These are phyloP conservation scores for Bombus waltoni DNA, from an alignment of 1,140 invertebrate species.

Conservation along the genomic window DNA sequence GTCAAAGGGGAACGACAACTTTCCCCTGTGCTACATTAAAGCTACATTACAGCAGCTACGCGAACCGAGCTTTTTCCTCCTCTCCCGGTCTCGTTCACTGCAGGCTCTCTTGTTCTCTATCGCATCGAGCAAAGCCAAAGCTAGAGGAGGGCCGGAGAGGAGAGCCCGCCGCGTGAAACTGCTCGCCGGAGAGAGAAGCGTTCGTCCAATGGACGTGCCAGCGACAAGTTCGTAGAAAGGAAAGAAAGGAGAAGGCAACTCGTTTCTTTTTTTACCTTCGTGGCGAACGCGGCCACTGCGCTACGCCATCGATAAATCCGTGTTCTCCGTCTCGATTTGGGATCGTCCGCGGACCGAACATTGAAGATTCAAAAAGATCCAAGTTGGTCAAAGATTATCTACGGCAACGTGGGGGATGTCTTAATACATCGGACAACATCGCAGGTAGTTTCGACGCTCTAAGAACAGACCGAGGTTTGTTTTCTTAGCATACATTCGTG, in stretches of 20 bases:
- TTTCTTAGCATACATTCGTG: conserved; percentile 1
- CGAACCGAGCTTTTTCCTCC: conserved; percentile 25
- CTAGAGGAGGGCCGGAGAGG: neutral
- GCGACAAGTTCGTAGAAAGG: conserved; percentile 3
- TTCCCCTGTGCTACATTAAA: conserved; percentile 71
- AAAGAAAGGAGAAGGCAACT: conserved; percentile 20
- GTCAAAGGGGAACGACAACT: conserved; percentile 69
- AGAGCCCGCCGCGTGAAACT: conserved; percentile 12
- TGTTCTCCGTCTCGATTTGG: neutral
- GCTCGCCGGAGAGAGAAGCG: neutral
- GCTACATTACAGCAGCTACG: conserved; percentile 68
- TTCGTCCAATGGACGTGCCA: neutral
- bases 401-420: neutral
- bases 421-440: neutral
- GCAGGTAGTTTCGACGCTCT: neutral
- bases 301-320: neutral
- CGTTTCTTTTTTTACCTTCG: neutral
- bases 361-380: neutral
- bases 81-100: neutral
- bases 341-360: neutral
- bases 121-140: conserved; percentile 9
- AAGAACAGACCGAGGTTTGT: neutral
- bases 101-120: neutral
- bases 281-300: too few relatives aligned
- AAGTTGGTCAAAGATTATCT: neutral